Evolutionary conservation across 2,888 invertebrate species (phyloP), one percentile per base, ranked within the genome.

Genomic region (Oscheius myriophilus): DNA sequence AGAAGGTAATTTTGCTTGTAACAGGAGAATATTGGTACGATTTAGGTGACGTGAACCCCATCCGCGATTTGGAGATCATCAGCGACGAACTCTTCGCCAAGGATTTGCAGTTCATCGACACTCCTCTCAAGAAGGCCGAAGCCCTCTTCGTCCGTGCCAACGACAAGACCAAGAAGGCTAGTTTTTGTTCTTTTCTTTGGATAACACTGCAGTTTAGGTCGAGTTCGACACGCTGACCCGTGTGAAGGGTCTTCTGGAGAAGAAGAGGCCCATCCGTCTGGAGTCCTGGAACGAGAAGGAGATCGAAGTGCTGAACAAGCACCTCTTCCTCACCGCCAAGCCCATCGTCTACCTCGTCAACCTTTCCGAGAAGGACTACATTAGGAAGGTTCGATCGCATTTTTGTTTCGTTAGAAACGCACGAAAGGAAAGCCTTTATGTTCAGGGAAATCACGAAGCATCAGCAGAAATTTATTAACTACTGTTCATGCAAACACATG

Each of bases 311-410:
- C 90, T 98, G 66, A 99, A 99, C 89, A 95, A 94, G 89, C 93
- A 97, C 87, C 89, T 97, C 78, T 95, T 98, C 87, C 89, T 99
- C 76, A 99, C 98, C 14, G 93, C 96, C 0, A 99, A 99, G 88
- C 98, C 98, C 0, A 93, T 94, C 68, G 92, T 99, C 80, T 99
- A 99, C 88, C 90, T 99, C 79, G 92, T 98, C 11, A 99, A 99
- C 89, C 90, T 99, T 73, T 93, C 96, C 0, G 96, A 97, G 88
- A 96, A 95, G 88, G 98, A 98, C 89, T 99, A 94, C 88, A 94
- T 95, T 84, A 92, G 95, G 84, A 97, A 96, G 90, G 80, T 79
- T 16, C 4, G 18, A 18, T 23, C 2, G 23, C 43, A 25, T 58
- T 43, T 58, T 21, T 25, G 9, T 7, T 39, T 23, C 16, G 25